Evolutionary conservation across 2,113 vertebrate species (phyloP).

Genomic region (Rhipidura dahli): DNA sequence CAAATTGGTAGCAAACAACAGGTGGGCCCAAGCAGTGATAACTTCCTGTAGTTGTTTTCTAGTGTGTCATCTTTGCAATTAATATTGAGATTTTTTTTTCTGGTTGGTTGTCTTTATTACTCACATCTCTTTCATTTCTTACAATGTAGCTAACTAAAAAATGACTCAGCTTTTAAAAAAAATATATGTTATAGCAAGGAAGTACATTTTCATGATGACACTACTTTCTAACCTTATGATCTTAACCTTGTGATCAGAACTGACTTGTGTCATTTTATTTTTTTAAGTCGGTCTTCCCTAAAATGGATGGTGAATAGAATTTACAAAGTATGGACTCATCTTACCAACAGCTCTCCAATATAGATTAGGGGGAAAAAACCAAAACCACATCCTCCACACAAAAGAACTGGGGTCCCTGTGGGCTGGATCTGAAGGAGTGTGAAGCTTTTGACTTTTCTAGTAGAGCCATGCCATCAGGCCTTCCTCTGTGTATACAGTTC

Average conservation of each 20-base stretch:
- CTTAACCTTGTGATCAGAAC: neutral
- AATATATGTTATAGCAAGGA: neutral
- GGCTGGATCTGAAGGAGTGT: neutral
- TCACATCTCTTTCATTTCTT: neutral
- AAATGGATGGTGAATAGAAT: neutral
- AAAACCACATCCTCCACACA: rapidly evolving
- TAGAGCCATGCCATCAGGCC: neutral
- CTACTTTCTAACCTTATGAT: neutral
- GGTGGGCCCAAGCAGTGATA: neutral
- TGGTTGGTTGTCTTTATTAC: neutral
- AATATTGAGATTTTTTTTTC: neutral
- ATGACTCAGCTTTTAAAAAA: neutral
- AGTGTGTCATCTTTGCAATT: neutral
- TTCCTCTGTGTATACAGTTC: neutral
- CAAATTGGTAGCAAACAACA: neutral
- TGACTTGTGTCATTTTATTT: neutral
- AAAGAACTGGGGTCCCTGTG: neutral
- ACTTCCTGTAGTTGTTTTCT: neutral
- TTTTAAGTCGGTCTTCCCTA: neutral
- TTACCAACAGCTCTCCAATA: neutral
- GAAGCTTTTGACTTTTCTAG: neutral
- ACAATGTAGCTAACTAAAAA: neutral
- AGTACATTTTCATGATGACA: neutral
- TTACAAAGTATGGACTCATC: neutral
- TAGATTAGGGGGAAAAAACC: neutral